These are phyloP conservation scores for Epizoanthus illoricatus DNA, from an alignment of 92 coral and sea anemone genomes.

Conservation along the genomic window DNA sequence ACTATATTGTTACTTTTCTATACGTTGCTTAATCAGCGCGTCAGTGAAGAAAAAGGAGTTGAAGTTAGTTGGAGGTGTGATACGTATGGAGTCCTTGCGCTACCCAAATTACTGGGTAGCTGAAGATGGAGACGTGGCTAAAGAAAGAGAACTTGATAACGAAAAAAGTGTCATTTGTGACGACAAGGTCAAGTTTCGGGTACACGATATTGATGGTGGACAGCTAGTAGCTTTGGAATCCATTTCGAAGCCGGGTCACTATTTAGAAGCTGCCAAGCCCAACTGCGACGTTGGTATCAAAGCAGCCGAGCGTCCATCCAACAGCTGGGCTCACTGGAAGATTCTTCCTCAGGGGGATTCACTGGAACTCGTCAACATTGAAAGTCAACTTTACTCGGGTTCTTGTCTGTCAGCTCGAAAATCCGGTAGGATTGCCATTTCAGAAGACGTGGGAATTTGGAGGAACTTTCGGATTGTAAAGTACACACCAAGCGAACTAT, in stretches of 20 bases:
- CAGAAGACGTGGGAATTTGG: too few relatives aligned
- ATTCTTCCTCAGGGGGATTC: background rate
- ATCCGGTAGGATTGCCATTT: background rate
- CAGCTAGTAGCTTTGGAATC: background rate
- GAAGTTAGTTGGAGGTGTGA: too few relatives aligned
- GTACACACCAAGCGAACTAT: background rate
- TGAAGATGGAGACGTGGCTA: background rate
- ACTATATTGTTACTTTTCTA: too few relatives aligned
- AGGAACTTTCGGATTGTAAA: too few relatives aligned
- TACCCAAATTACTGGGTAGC: background rate
- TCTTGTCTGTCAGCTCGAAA: background rate
- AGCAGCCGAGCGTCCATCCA: background rate
- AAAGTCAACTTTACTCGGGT: too few relatives aligned
- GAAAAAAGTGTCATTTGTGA: background rate
- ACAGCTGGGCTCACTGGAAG: conserved; percentile 1
- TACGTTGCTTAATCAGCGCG: too few relatives aligned
- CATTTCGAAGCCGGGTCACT: background rate
- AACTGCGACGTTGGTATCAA: background rate
- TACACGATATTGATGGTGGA: background rate
- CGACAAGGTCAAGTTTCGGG: background rate
- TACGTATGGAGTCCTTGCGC: conserved; percentile 1
- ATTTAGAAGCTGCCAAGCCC: background rate
- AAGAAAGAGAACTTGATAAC: background rate
- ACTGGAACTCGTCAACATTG: background rate
- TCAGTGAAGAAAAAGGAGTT: too few relatives aligned